A percentile compares a stretch with the other conserved stretches of the same genome.
phyloP scores from a whole-genome alignment of 2,797 vertebrate genomes.

The Danio jaintianensis region DNA sequence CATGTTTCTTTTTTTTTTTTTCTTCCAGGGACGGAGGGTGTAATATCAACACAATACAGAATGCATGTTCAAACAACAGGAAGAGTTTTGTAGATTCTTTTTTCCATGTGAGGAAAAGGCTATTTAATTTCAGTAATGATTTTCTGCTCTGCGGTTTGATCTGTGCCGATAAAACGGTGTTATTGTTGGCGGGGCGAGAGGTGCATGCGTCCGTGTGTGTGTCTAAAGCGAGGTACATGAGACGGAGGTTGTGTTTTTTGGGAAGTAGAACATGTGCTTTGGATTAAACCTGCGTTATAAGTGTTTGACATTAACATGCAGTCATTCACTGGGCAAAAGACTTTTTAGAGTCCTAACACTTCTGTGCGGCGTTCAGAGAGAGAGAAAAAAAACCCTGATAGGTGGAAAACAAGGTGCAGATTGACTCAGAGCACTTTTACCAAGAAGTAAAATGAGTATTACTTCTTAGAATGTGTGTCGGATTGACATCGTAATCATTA shows the following conservation, averaged over 20 bases:
- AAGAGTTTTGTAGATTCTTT: slow-evolving; percentile 67
- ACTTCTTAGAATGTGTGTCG: slow-evolving; percentile 33
- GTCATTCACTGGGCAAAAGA: slow-evolving; percentile 28
- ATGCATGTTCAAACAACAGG: slow-evolving; percentile 67
- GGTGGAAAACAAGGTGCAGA: slow-evolving; percentile 44
- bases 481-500: slow-evolving; percentile 57
- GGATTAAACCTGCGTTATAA: slow-evolving; percentile 55
- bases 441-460: slow-evolving; percentile 42
- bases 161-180: slow-evolving; percentile 67
- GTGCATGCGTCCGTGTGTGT: slow-evolving; percentile 52
- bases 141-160: slow-evolving; percentile 49
- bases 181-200: slow-evolving; percentile 68
- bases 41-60: slow-evolving; percentile 59
- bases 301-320: slow-evolving; percentile 59
- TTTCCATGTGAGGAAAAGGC: slow-evolving; percentile 41
- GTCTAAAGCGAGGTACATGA: slow-evolving; percentile 33
- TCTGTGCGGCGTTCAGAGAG: background rate
- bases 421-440: slow-evolving; percentile 15
- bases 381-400: background rate
- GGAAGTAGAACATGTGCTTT: slow-evolving; percentile 61
- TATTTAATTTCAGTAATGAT: slow-evolving; percentile 54
- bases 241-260: slow-evolving; percentile 63
- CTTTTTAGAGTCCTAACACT: slow-evolving; percentile 17
- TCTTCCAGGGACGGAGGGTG: slow-evolving; percentile 4
- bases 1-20: slow-evolving; percentile 20